Conservation (phyloP, 2,797 vertebrate species). For the Ctenosaura bakeri region DNA sequence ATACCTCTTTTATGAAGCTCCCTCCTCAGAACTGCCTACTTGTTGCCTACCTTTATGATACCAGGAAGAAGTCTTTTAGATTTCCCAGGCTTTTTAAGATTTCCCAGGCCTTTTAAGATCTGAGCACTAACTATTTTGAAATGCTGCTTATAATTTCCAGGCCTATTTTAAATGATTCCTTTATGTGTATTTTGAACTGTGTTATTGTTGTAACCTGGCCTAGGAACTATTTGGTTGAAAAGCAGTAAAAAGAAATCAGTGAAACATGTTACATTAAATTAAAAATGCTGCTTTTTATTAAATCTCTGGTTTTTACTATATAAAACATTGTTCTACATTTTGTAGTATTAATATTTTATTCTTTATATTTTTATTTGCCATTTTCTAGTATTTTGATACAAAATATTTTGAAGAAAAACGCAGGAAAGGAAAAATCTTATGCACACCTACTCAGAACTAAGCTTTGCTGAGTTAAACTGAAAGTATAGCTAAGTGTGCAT, state of each 20-base stretch:
- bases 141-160: not conserved
- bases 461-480: no score
- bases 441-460: not conserved
- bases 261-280: not conserved
- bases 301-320: no score
- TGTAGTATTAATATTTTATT: no score
- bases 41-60: not conserved
- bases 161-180: not conserved
- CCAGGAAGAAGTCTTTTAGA: not conserved
- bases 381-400: no score
- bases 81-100: not conserved
- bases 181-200: not conserved
- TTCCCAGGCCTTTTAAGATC: not conserved
- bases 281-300: no score
- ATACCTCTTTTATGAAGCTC: not conserved
- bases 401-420: no score
- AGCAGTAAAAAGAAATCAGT: not conserved
- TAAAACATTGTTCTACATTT: no score
- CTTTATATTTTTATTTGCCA: no score
- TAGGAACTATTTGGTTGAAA: not conserved
- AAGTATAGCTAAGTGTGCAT: not conserved
- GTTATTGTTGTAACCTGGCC: not conserved
- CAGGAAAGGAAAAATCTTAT: not conserved
- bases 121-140: not conserved
- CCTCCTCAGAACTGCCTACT: not conserved